phyloP scores from a whole-genome alignment of 2,888 invertebrate species.

The Eueremaeus valkanovi region DNA sequence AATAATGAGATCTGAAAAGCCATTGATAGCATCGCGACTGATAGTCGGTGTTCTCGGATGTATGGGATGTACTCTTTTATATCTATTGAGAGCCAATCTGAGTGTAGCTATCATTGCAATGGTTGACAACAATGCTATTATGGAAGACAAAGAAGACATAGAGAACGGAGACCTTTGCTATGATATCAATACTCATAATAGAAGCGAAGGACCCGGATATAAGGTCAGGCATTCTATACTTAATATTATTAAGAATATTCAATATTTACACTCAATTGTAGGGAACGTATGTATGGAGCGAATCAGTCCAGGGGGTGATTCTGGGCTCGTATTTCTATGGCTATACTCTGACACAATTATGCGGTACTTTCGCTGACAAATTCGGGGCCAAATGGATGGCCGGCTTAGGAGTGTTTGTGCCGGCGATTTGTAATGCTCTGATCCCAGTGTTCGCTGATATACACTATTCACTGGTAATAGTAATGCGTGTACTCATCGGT shows the following conservation, averaged over 20 bases:
- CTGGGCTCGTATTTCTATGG: constrained; percentile 47
- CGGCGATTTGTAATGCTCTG: constrained; percentile 44
- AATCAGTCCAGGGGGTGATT: constrained; percentile 45
- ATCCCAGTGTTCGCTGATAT: constrained; percentile 43
- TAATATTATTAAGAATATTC: not conserved
- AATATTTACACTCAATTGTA: not conserved
- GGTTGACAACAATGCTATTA: not conserved
- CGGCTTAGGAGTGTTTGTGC: constrained; percentile 41
- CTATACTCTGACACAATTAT: constrained; percentile 44
- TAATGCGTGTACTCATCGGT: constrained; percentile 28
- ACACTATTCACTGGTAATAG: not conserved
- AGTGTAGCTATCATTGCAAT: constrained; percentile 26
- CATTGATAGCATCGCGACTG: not conserved
- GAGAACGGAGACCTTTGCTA: not conserved
- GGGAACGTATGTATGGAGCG: constrained; percentile 42
- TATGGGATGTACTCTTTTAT: constrained; percentile 2
- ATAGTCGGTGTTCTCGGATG: not conserved
- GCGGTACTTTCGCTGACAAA: constrained; percentile 44
- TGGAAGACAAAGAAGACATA: not conserved
- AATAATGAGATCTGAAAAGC: not conserved
- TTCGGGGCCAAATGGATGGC: constrained; percentile 40
- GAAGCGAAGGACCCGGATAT: not conserved
- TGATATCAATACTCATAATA: not conserved
- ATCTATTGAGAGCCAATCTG: constrained; percentile 3
- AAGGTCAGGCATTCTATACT: not conserved